Evolutionary conservation across 2,113 vertebrate species (phyloP).

Genomic region (Dromaius novaehollandiae): DNA sequence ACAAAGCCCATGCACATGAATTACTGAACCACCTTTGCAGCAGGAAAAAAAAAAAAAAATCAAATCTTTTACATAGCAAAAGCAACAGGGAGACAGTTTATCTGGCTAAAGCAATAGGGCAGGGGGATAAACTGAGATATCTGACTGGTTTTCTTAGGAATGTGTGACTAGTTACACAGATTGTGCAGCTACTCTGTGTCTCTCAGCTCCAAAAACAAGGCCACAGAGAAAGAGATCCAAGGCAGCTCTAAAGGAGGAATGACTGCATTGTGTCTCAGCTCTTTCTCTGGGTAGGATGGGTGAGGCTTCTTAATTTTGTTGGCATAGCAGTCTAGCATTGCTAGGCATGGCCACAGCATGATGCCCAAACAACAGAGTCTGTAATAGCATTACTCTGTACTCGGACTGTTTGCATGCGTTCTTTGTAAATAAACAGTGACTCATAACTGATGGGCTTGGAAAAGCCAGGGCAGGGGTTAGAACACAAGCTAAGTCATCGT

Average conservation of each 20-base stretch:
- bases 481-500: background rate
- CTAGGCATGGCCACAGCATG: background rate
- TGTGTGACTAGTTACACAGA: background rate
- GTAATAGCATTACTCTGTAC: background rate
- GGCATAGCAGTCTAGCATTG: no score
- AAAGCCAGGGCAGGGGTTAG: background rate
- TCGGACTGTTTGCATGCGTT: fast-evolving
- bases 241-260: no score
- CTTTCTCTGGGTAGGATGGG: no score
- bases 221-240: no score
- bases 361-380: background rate
- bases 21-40: background rate
- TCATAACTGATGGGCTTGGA: background rate
- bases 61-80: background rate
- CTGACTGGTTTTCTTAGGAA: background rate
- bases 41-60: background rate
- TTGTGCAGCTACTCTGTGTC: background rate
- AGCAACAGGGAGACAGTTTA: background rate
- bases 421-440: slow-evolving; percentile 30
- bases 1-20: background rate
- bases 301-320: no score
- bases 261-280: no score
- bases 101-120: background rate
- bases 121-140: background rate
- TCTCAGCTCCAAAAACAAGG: background rate